phyloP scores from a whole-genome alignment of 2,797 vertebrate genomes.

The Pseudochirops cupreus region DNA sequence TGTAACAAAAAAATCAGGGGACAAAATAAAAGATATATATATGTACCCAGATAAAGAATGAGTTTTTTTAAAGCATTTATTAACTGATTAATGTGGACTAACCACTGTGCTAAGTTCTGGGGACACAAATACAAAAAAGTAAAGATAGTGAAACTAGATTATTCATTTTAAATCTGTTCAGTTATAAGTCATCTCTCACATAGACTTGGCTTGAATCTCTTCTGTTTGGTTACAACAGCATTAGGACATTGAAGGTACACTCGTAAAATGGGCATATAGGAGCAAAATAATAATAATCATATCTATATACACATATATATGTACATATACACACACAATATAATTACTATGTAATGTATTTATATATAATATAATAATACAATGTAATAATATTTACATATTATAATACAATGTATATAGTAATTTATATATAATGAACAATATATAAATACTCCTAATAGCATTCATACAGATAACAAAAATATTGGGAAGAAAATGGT shows the following conservation, averaged over 20 bases:
- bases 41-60: not conserved
- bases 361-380: too few relatives aligned
- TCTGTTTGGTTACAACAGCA: conserved; percentile 35
- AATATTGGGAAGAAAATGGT: not conserved
- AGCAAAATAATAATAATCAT: not conserved
- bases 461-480: not conserved
- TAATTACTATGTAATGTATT: not conserved
- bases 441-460: not conserved
- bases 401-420: too few relatives aligned
- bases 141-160: not conserved
- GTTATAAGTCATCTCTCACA: not conserved
- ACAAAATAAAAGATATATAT: not conserved
- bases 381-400: too few relatives aligned
- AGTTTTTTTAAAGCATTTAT: not conserved
- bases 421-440: too few relatives aligned
- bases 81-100: not conserved
- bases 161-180: not conserved
- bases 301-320: too few relatives aligned
- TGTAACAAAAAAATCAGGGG: not conserved
- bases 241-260: conserved; percentile 9
- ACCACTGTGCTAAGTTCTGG: not conserved
- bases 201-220: conserved; percentile 28
- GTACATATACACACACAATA: too few relatives aligned
- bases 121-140: conserved; percentile 6
- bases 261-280: conserved; percentile 3